Base-by-base conservation (phyloP, 2,797 vertebrate species). In the Sitta carolinensis region DNA sequence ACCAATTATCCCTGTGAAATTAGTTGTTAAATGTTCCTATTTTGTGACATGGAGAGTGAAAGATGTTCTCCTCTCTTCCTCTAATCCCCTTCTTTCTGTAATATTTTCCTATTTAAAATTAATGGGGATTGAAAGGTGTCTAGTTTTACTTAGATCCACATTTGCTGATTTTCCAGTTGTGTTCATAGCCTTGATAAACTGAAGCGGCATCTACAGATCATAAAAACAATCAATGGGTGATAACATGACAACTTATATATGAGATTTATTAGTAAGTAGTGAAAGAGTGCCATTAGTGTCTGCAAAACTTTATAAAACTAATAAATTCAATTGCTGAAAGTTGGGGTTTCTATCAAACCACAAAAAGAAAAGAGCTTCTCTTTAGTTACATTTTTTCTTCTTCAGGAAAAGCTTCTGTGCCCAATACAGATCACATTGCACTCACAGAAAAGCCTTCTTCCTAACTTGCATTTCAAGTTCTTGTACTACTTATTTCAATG, bases 1-100 rank as follows among this genome's bases (percentile, higher is more conserved):
- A 76, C 43, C 43, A 92, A 79, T 92, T 89, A 89, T 90, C 52
- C 64, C 43, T 38, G 77, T 92, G 52, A 96, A 93, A 93, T 84
- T 67, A 7, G 59, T 81, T 75, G 32, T 80, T 95, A 70, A 74
- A 61, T 20, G 3, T 21, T 90, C 11, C 42, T 54, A 63, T 43
- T 45, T 16, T 19, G 18, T 64, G 66, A 50, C 36, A 40, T 12
- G 23, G 43, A 93, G 57, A 34, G 51, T 63, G 76, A 87, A 68
- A 74, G 22, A 75, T 25, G 13, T 77, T 75, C 50, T 40, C 9
- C 22, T n/a, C 17, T 27, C 36, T 66, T n/a, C 11, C 30, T 36
- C 76, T 90, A 93, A 94, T 94, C 74, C 36, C 51, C 29, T 80
- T 85, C 21, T 72, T 91, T 87, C 52, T 68, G 9, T 89, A 91